phyloP scores from a whole-genome alignment of 2,113 vertebrate species.

The Lepus timidus region DNA sequence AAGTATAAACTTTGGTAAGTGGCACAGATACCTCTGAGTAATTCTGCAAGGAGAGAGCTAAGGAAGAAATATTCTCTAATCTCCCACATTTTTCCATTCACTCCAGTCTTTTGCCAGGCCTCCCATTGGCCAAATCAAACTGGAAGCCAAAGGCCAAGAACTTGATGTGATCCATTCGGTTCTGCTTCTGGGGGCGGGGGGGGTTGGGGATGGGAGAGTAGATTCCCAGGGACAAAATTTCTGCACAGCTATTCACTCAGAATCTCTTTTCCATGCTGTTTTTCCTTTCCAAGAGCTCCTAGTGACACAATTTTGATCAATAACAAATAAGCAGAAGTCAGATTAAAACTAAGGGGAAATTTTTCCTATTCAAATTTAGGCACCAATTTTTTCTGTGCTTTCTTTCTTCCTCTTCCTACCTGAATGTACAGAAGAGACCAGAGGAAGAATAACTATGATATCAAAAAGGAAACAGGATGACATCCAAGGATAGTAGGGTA shows the following conservation, averaged over 20 bases:
- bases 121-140: not conserved
- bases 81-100: not conserved
- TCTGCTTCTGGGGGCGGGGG: not conserved
- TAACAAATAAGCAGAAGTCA: not conserved
- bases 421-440: not conserved
- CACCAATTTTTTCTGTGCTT: not conserved
- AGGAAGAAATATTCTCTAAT: not conserved
- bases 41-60: not conserved
- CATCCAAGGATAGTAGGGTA: not conserved
- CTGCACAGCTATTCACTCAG: not conserved
- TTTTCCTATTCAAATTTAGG: constrained; percentile 18
- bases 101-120: not conserved
- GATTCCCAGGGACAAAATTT: not conserved
- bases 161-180: not conserved
- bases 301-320: not conserved
- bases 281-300: not conserved
- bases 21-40: not conserved
- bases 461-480: not conserved
- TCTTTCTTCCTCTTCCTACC: not conserved
- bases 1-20: not conserved
- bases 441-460: not conserved
- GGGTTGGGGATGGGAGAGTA: not conserved
- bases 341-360: not conserved
- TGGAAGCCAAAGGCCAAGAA: not conserved
- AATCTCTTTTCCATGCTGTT: not conserved